Conservation (phyloP, 2,797 vertebrate species). For the Schizopygopsis malacanthus region DNA sequence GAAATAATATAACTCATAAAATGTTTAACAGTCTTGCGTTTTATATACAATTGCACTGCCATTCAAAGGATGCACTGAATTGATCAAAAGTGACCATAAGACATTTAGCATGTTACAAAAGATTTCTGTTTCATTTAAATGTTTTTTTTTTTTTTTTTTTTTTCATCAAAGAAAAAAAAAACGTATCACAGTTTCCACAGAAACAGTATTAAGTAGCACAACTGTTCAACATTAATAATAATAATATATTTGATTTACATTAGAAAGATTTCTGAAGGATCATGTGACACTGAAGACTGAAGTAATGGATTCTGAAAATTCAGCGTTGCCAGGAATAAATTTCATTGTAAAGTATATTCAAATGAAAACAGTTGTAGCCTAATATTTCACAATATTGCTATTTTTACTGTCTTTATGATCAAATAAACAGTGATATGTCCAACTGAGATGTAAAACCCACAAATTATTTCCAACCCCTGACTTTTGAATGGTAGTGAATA, state of each 20-base stretch:
- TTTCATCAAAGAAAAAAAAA: neutral
- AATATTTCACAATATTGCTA: neutral
- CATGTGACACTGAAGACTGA: neutral
- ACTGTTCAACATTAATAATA: neutral
- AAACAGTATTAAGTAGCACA: neutral
- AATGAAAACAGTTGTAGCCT: neutral
- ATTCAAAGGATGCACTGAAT: neutral
- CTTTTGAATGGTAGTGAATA: neutral
- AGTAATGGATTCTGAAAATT: neutral
- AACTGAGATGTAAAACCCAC: neutral
- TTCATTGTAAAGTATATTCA: neutral
- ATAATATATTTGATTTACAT: neutral
- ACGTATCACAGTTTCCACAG: neutral
- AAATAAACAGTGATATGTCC: neutral
- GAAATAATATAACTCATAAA: neutral
- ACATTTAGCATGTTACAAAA: neutral
- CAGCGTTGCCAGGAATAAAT: neutral
- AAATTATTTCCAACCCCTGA: no score
- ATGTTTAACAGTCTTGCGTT: neutral
- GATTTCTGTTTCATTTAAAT: neutral
- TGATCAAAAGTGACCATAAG: neutral
- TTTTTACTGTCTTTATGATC: neutral
- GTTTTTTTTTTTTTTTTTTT: neutral
- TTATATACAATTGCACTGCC: neutral
- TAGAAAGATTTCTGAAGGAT: neutral